Evolutionary conservation across 2,797 vertebrate species (phyloP).

Genomic region (Allobates femoralis): DNA sequence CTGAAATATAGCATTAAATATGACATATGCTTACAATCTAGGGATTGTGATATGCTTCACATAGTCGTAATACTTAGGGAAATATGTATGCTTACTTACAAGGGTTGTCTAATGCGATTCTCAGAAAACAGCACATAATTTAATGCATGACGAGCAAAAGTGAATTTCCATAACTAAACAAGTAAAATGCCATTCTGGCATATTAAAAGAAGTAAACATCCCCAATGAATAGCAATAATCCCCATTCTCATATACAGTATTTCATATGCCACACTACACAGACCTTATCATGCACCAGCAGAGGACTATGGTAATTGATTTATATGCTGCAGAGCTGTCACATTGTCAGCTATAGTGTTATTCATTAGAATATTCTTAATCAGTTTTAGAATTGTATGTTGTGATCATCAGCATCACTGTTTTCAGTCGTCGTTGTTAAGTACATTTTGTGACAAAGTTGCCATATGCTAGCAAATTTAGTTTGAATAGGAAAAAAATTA

Average conservation of each 20-base stretch:
- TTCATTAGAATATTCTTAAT: slow-evolving; percentile 15
- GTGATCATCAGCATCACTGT: slow-evolving; percentile 14
- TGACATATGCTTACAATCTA: neutral
- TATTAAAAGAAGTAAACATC: slow-evolving; percentile 28
- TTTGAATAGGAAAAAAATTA: neutral
- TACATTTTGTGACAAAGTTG: slow-evolving; percentile 35
- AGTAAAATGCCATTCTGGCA: slow-evolving; percentile 31
- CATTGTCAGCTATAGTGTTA: neutral
- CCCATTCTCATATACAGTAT: neutral
- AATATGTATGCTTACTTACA: neutral
- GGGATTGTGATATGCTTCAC: neutral
- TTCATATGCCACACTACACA: slow-evolving; percentile 27
- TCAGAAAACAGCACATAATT: slow-evolving; percentile 50
- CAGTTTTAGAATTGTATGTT: neutral
- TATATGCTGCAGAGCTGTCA: neutral
- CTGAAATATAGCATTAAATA: neutral
- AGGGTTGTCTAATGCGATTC: neutral
- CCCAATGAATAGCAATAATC: neutral
- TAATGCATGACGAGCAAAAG: slow-evolving; percentile 15
- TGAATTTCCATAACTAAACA: slow-evolving; percentile 38
- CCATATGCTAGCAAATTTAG: slow-evolving; percentile 39
- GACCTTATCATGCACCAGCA: slow-evolving; percentile 30
- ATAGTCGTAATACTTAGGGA: neutral
- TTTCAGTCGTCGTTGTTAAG: neutral
- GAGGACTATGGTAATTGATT: slow-evolving; percentile 7